Conservation (phyloP, 2,797 vertebrate genomes). For the Sebastes hubbsi region DNA sequence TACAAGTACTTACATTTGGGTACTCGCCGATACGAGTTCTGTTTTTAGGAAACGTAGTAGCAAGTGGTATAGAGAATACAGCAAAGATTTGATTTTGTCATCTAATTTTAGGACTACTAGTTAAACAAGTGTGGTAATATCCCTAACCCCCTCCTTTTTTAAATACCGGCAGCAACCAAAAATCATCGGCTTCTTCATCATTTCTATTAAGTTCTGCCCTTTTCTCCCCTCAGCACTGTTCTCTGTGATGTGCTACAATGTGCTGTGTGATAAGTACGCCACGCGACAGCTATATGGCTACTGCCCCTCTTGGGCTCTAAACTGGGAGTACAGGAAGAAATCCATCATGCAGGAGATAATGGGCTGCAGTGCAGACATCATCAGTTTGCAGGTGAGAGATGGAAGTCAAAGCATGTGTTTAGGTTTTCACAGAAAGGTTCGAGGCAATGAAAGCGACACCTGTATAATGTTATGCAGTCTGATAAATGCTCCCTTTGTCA, state of each 20-base stretch:
- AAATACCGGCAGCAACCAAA: neutral
- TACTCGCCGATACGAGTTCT: too few species aligned
- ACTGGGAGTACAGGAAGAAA: slow-evolving; percentile 99
- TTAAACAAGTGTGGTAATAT: neutral
- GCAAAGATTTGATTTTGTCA: neutral
- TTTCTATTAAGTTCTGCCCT: neutral
- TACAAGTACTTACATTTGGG: too few species aligned
- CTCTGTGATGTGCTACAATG: slow-evolving; percentile 99
- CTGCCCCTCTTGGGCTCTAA: slow-evolving; percentile 96
- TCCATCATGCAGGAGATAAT: slow-evolving; percentile 98
- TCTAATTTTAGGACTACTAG: neutral
- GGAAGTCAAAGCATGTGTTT: neutral
- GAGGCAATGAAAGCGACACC: neutral
- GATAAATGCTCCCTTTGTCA: neutral
- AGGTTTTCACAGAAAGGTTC: neutral
- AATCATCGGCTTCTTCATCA: neutral
- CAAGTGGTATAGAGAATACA: neutral
- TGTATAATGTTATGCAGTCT: neutral
- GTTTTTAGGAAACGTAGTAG: neutral
- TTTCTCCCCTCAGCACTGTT: slow-evolving; percentile 87
- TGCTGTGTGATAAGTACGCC: slow-evolving; percentile 98
- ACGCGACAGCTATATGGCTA: slow-evolving; percentile 98
- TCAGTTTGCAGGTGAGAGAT: slow-evolving; percentile 94
- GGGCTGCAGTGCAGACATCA: slow-evolving; percentile 94
- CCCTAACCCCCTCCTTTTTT: neutral